phyloP scores from a whole-genome alignment of 2,113 vertebrate genomes.

The Lanius ludovicianus region DNA sequence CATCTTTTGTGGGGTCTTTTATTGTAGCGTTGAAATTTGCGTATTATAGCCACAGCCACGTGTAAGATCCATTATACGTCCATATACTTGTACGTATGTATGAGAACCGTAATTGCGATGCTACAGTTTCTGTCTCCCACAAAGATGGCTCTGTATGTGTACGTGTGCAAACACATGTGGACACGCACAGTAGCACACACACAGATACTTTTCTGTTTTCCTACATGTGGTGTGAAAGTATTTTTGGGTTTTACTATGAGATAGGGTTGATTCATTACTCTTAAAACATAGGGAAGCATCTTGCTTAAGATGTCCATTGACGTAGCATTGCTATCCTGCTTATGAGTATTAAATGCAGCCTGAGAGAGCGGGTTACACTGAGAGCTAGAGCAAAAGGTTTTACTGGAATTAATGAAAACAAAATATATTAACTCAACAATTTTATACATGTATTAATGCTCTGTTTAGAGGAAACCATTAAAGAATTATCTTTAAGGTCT shows the following conservation, averaged over 20 bases:
- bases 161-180: background rate
- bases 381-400: background rate
- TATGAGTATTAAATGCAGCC: background rate
- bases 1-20: background rate
- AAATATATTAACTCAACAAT: background rate
- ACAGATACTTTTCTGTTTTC: background rate
- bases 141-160: background rate
- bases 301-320: background rate
- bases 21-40: rapidly evolving
- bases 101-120: background rate
- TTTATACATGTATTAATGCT: background rate
- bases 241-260: background rate
- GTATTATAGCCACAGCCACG: rapidly evolving
- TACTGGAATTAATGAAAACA: background rate
- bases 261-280: background rate
- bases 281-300: background rate
- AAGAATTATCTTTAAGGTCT: background rate
- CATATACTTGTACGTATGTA: rapidly evolving
- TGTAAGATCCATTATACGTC: rapidly evolving
- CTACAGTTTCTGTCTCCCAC: background rate
- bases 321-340: background rate
- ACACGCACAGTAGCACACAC: rapidly evolving
- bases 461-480: background rate
- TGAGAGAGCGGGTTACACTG: background rate
- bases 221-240: rapidly evolving